phyloP scores from a whole-genome alignment of 2,113 vertebrate genomes.

The Nerophis lumbriciformis region DNA sequence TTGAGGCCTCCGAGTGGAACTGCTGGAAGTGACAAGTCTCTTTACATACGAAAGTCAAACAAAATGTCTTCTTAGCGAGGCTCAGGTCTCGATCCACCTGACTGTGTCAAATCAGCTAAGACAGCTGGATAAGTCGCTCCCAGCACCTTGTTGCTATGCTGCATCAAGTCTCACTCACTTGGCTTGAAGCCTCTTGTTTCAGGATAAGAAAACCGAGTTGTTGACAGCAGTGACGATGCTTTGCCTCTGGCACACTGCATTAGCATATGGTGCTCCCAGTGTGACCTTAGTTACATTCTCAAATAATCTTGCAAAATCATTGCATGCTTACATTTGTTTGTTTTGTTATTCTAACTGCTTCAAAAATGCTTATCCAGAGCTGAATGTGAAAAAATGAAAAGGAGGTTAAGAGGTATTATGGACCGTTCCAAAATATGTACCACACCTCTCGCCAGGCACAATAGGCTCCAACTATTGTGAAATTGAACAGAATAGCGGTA shows the following conservation, averaged over 20 bases:
- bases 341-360: neutral
- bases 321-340: neutral
- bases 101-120: constrained; percentile 54
- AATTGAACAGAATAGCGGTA: no score
- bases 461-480: no score
- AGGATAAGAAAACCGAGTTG: constrained; percentile 33
- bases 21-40: constrained; percentile 4
- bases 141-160: constrained; percentile 45
- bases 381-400: neutral
- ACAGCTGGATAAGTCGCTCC: constrained; percentile 19
- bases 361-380: constrained; percentile 2
- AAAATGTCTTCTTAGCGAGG: constrained; percentile 10
- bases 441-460: no score
- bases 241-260: constrained; percentile 26
- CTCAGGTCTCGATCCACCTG: constrained; percentile 46
- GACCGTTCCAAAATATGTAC: no score
- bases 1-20: neutral
- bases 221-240: constrained; percentile 30
- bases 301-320: constrained; percentile 11
- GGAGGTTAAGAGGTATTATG: neutral
- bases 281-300: constrained; percentile 19
- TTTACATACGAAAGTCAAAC: neutral
- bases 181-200: constrained; percentile 45
- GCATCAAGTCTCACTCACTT: constrained; percentile 36
- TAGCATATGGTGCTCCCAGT: constrained; percentile 36